phyloP scores from a whole-genome alignment of 2,797 vertebrate genomes.

The Sebastolobus altivelis region DNA sequence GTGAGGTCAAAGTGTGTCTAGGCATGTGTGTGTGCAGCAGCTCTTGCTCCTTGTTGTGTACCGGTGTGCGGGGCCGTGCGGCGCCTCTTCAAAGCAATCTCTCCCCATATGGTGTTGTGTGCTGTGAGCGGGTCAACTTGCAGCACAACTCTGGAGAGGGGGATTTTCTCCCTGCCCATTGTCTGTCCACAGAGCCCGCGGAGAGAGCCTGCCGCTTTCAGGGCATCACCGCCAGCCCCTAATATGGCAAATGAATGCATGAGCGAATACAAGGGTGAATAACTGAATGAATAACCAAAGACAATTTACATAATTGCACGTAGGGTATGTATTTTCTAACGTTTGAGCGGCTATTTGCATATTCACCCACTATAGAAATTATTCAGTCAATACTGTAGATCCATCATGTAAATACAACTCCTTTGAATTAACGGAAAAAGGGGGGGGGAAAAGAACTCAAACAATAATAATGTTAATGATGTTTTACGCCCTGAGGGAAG shows the following conservation, averaged over 20 bases:
- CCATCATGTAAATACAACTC: conserved; percentile 85
- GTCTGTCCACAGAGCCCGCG: conserved; percentile 73
- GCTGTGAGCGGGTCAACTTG: conserved; percentile 68
- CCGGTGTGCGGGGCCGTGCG: conserved; percentile 32
- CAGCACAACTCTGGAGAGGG: conserved; percentile 60
- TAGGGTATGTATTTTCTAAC: conserved; percentile 83
- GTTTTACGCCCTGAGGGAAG: conserved; percentile 80
- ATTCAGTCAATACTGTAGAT: conserved; percentile 84
- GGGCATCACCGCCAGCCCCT: conserved; percentile 73
- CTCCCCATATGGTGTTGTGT: conserved; percentile 60
- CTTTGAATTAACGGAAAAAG: conserved; percentile 79
- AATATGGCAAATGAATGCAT: conserved; percentile 88
- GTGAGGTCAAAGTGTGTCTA: conserved; percentile 13
- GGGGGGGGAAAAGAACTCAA: neutral
- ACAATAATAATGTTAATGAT: conserved; percentile 71
- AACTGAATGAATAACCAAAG: conserved; percentile 87
- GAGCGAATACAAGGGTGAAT: conserved; percentile 84
- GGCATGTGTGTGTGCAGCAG: neutral
- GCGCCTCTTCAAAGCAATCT: conserved; percentile 66
- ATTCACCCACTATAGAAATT: conserved; percentile 85
- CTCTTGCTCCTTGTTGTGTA: conserved; percentile 44
- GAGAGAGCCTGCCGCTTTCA: conserved; percentile 75
- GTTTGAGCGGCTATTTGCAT: conserved; percentile 84
- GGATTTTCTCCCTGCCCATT: conserved; percentile 69
- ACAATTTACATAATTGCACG: conserved; percentile 87